Conservation (phyloP, 2,797 vertebrate species). For the Silurus aristotelis region DNA sequence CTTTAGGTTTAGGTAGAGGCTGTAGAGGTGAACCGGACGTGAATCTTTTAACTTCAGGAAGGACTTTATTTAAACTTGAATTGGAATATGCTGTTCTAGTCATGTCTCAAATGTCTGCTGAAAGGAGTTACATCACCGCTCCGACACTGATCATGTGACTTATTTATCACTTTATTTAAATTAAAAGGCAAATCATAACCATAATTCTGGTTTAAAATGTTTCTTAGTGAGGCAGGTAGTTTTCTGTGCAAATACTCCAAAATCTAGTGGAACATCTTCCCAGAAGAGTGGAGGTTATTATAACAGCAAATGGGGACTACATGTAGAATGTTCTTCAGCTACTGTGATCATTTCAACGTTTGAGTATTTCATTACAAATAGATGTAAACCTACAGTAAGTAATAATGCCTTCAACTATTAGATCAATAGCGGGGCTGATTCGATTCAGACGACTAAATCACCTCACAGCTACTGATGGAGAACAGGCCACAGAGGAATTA, state of each 20-base stretch:
- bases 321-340: neutral
- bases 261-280: neutral
- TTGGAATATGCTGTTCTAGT: neutral
- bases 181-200: neutral
- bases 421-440: neutral
- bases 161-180: neutral
- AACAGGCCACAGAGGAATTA: conserved; percentile 22
- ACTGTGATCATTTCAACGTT: neutral
- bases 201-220: neutral
- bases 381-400: conserved; percentile 3
- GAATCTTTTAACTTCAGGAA: neutral
- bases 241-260: neutral
- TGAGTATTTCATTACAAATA: neutral
- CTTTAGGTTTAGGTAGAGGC: neutral
- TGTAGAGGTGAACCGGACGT: neutral
- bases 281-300: too few relatives aligned
- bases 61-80: neutral
- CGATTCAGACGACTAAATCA: neutral
- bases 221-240: neutral
- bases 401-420: neutral
- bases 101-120: neutral
- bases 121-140: neutral
- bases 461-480: neutral
- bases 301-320: too few relatives aligned
- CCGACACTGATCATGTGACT: neutral